phyloP scores from a whole-genome alignment of 2,888 invertebrate species.

The Spodoptera picta region DNA sequence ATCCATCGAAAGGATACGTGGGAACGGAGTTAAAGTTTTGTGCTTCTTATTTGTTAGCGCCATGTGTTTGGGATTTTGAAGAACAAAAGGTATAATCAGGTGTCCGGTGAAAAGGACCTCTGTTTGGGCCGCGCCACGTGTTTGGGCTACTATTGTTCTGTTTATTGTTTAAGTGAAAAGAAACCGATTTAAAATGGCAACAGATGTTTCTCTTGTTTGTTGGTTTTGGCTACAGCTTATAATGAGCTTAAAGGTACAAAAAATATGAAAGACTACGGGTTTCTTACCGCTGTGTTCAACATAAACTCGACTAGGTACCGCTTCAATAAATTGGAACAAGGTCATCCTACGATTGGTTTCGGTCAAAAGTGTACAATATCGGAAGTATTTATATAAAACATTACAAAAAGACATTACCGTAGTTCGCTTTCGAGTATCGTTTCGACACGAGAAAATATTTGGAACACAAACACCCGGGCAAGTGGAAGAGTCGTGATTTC shows the following conservation, averaged over 20 bases:
- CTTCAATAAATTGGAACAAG: constrained; percentile 74
- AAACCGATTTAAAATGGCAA: constrained; percentile 68
- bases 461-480: constrained; percentile 84
- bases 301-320: constrained; percentile 52
- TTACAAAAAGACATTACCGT: constrained; percentile 72
- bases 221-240: constrained; percentile 66
- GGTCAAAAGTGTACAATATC: constrained; percentile 71
- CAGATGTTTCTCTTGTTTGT: constrained; percentile 76
- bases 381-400: constrained; percentile 71
- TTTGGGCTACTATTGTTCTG: constrained; percentile 73
- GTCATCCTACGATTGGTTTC: constrained; percentile 66
- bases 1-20: constrained; percentile 80
- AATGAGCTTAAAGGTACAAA: constrained; percentile 57
- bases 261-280: constrained; percentile 56
- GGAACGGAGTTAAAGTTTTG: constrained; percentile 74
- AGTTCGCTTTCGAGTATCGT: constrained; percentile 76
- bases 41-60: constrained; percentile 66
- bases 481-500: constrained; percentile 87
- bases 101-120: constrained; percentile 63
- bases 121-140: constrained; percentile 74
- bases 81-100: constrained; percentile 81
- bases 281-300: constrained; percentile 56
- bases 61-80: constrained; percentile 77
- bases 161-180: constrained; percentile 66
- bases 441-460: constrained; percentile 85